Evolutionary conservation across 2,113 vertebrate species (phyloP).

Genomic region (Aplodontia rufa): DNA sequence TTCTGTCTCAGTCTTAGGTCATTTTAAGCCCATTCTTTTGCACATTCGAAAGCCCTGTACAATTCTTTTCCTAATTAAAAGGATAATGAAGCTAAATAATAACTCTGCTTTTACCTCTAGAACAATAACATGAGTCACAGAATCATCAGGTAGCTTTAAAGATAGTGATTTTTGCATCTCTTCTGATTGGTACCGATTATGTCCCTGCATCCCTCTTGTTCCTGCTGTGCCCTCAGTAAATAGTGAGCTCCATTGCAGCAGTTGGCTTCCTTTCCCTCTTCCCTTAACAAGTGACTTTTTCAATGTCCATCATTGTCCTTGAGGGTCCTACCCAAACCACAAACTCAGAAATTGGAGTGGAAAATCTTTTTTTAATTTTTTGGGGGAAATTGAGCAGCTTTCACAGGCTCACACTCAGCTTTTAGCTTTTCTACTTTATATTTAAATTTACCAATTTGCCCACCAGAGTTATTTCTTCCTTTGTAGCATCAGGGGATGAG

Average conservation of each 20-base stretch:
- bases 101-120: not conserved
- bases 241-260: too few relatives aligned
- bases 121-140: not conserved
- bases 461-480: not conserved
- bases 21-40: not conserved
- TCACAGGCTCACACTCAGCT: not conserved
- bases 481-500: not conserved
- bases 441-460: not conserved
- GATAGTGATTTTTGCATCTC: not conserved
- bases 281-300: not conserved
- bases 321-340: not conserved
- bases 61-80: not conserved
- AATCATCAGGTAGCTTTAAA: not conserved
- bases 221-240: not conserved
- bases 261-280: not conserved
- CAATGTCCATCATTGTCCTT: not conserved
- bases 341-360: not conserved
- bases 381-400: not conserved
- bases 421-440: not conserved
- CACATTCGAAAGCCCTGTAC: not conserved
- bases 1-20: not conserved
- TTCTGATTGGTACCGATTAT: not conserved
- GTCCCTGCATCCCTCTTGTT: not conserved
- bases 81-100: not conserved
- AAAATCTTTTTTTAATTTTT: not conserved